Evolutionary conservation across 2,113 vertebrate genomes (phyloP), one percentile per base, ranked within the genome.

Genomic region (Rhadina sibilatrix): DNA sequence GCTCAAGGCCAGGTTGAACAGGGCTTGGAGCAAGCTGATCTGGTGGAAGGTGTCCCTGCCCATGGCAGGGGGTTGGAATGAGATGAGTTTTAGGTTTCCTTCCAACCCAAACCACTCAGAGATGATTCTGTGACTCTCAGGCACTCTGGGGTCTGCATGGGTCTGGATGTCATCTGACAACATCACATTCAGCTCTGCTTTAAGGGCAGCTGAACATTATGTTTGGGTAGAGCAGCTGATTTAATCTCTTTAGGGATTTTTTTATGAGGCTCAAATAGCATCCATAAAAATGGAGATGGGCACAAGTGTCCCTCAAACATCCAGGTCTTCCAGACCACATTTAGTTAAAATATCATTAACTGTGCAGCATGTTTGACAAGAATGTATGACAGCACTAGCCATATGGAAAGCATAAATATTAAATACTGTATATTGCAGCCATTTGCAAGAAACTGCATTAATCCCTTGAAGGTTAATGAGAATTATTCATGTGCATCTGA

Each of bases 331-430:
- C 1, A 0, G 83, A 83, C 37, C 40, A 79, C 44, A 56, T 95
- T 97, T 89, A 87, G 86, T 92, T 95, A 92, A 96, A 96, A 87
- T 95, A 94, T 86, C 94, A 94, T 96, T 96, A 96, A 92, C 88
- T 92, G 76, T 89, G 92, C 80, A 93, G 92, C 80, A 35, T 96
- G 96, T 96, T 93, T 96, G 96, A 97, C 96, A 97, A 94, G 96
- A 93, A 96, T 69, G 90, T 97, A 96, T 94, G 93, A 96, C 94
- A 96, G 94, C 83, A 82, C 72, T 57, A 92, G 90, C 96, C 96
- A 97, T 97, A 97, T 96, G 96, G 96, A 97, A 96, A 96, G 94
- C 92, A 96, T 97, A 97, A 97, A 97, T 97, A 97, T 97, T 97
- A 96, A 96, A 94, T 96, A 94, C 86, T 96, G 96, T 95, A 92